Conservation (phyloP, 2,888 invertebrate genomes). For the Drosophila helvetica region DNA sequence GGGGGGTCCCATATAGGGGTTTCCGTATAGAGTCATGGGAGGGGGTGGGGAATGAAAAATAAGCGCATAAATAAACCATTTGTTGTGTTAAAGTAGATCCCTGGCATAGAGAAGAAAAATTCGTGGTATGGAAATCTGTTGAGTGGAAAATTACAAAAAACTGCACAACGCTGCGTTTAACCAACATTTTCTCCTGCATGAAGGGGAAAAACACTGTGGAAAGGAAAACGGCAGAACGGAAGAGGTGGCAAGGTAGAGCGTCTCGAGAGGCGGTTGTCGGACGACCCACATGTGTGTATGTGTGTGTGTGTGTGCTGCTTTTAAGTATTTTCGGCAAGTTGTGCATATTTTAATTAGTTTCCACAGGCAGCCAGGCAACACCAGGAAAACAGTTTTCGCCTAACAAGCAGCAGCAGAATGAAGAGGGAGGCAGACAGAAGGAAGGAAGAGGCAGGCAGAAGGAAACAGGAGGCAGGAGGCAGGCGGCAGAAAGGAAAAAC, state of each 20-base stretch:
- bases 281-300: constrained; percentile 30
- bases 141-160: constrained; percentile 75
- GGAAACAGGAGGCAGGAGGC: constrained; percentile 6
- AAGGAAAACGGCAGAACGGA: background rate
- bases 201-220: background rate
- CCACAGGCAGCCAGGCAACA: constrained; percentile 33
- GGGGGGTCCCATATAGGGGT: background rate
- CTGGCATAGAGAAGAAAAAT: constrained; percentile 15
- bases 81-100: constrained; percentile 49
- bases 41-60: constrained; percentile 30
- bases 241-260: background rate
- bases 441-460: constrained; percentile 6
- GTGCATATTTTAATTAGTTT: constrained; percentile 79
- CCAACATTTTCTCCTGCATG: constrained; percentile 37
- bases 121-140: constrained; percentile 54
- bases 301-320: constrained; percentile 25
- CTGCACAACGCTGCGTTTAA: constrained; percentile 62
- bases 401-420: constrained; percentile 31
- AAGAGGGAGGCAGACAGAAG: constrained; percentile 14
- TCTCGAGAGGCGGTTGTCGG: no score
- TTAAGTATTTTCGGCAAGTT: constrained; percentile 70
- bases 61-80: constrained; percentile 63
- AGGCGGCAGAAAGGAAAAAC: background rate
- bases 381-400: constrained; percentile 37
- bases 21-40: constrained; percentile 9